Percentiles rank a stretch among this genome's conserved stretches.
phyloP scores from a whole-genome alignment of 2,888 invertebrate species.

The Sisyra terminalis region DNA sequence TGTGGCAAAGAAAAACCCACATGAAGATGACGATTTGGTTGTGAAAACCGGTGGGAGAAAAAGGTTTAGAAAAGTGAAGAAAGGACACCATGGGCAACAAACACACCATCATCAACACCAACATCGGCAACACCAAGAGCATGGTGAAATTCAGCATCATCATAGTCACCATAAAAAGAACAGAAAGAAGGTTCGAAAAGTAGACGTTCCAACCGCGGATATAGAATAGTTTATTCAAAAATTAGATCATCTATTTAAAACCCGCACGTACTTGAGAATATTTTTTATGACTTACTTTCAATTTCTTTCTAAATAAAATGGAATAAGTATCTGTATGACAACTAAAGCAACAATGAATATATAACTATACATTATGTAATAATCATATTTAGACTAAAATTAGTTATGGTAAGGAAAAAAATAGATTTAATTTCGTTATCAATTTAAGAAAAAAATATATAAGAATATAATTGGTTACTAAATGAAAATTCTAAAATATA shows the following conservation, averaged over 20 bases:
- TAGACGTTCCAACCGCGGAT: neutral
- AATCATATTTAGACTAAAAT: no score
- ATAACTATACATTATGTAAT: no score
- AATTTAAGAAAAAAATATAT: no score
- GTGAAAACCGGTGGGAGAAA: neutral
- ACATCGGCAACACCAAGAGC: neutral
- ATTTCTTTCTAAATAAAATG: no score
- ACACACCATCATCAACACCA: neutral
- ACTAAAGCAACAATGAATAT: no score
- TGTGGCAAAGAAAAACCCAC: conserved; percentile 5
- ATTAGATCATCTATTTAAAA: neutral
- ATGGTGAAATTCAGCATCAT: neutral
- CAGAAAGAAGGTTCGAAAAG: conserved; percentile 1
- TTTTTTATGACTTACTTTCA: no score
- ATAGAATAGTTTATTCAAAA: neutral
- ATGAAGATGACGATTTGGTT: neutral
- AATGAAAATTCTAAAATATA: no score
- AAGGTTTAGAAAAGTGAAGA: neutral
- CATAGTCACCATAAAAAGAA: conserved; percentile 4
- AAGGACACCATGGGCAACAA: neutral
- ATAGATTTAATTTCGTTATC: no score
- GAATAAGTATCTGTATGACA: no score
- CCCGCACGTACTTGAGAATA: no score
- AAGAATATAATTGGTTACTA: no score
- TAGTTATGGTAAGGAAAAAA: no score